Conservation (phyloP, 2,113 vertebrate species). For the Alligator sinensis region DNA sequence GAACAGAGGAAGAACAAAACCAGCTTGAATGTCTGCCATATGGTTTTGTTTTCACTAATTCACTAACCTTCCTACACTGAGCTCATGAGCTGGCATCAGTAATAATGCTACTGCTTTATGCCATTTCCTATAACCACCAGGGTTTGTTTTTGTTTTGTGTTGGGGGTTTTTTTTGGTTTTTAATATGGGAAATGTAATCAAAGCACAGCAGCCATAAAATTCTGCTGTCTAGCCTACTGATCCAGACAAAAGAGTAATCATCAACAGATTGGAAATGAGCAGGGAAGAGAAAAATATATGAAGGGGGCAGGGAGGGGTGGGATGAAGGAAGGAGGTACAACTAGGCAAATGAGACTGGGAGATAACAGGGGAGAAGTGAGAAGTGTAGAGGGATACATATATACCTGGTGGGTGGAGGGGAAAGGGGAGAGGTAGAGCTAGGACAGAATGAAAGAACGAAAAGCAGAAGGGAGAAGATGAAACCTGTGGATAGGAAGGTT, state of each 20-base stretch:
- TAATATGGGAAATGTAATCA: neutral
- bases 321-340: neutral
- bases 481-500: neutral
- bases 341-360: neutral
- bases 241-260: neutral
- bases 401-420: neutral
- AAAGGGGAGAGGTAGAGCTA: neutral
- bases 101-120: neutral
- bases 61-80: neutral
- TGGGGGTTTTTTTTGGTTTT: neutral
- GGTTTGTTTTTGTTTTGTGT: neutral
- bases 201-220: accelerated
- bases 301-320: no score
- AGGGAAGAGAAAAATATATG: neutral
- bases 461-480: neutral
- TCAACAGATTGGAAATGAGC: neutral
- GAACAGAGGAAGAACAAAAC: neutral
- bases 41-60: neutral
- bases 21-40: neutral
- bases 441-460: neutral
- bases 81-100: neutral
- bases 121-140: neutral
- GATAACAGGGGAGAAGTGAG: neutral
- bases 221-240: neutral
- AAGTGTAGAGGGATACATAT: neutral